Conservation (phyloP, 2,797 vertebrate species). For the Lepilemur septentrionalis region DNA sequence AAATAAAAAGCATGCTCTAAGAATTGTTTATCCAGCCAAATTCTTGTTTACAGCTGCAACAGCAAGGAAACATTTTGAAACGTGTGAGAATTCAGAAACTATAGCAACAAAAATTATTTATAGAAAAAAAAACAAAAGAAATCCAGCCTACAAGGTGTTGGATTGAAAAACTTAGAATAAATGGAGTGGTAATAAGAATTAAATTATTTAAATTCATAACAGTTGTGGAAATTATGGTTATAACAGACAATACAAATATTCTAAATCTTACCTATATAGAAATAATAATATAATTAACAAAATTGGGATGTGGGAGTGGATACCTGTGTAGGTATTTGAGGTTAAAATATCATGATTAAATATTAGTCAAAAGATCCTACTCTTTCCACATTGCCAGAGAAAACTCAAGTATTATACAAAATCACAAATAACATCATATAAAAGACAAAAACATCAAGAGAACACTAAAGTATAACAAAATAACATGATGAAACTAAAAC, state of each 20-base stretch:
- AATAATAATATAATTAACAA: not conserved
- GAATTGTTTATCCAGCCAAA: not conserved
- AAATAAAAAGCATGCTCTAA: not conserved
- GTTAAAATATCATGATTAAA: not conserved
- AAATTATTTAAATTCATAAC: not conserved
- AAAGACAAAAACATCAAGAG: not conserved
- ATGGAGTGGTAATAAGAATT: not conserved
- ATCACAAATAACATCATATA: not conserved
- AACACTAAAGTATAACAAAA: not conserved
- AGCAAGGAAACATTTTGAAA: slow-evolving; percentile 32
- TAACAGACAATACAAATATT: not conserved
- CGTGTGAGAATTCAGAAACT: slow-evolving; percentile 7
- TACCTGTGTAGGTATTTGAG: not conserved
- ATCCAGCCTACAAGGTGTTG: not conserved
- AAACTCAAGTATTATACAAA: not conserved
- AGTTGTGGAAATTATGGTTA: not conserved
- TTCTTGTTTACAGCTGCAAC: not conserved
- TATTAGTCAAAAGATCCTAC: not conserved
- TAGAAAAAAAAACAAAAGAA: slow-evolving; percentile 4
- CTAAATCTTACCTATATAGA: not conserved
- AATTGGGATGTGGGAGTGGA: not conserved
- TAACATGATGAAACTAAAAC: not conserved
- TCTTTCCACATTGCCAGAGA: not conserved
- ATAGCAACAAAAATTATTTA: not conserved
- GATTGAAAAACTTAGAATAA: not conserved